Evolutionary conservation across 2,888 invertebrate species (phyloP).

Genomic region (Folsomia candida): DNA sequence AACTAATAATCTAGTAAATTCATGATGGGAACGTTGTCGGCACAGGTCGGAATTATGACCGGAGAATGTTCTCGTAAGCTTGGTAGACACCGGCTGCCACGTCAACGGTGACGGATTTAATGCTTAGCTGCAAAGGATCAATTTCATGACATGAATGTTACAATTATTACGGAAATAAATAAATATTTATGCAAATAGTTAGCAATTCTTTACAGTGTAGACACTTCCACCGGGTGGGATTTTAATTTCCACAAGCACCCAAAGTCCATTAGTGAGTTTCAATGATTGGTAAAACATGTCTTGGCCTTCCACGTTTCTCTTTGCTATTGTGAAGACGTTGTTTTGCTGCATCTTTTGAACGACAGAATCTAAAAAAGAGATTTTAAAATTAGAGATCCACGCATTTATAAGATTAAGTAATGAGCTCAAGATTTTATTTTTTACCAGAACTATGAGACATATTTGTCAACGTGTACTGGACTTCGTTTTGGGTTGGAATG

Average conservation of each 20-base stretch:
- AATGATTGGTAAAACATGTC: conserved; percentile 98
- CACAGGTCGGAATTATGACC: too few relatives aligned
- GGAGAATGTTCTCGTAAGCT: conserved; percentile 81
- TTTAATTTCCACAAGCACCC: conserved; percentile 94
- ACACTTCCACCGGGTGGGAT: conserved; percentile 89
- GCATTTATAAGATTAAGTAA: conserved; percentile 8
- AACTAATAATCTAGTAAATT: too few relatives aligned
- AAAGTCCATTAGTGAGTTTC: conserved; percentile 93
- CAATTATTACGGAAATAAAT: too few relatives aligned
- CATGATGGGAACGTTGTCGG: too few relatives aligned
- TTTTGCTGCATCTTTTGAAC: conserved; percentile 92
- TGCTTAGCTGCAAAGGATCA: conserved; percentile 61
- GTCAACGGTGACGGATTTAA: conserved; percentile 91
- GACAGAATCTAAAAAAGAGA: conserved; percentile 78
- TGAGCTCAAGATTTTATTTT: too few relatives aligned
- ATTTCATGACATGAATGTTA: conserved; percentile 29
- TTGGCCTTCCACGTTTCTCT: conserved; percentile 97
- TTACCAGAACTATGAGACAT: conserved; percentile 67
- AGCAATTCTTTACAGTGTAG: conserved; percentile 71
- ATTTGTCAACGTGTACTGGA: conserved; percentile 85
- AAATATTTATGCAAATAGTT: neutral
- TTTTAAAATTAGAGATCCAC: conserved; percentile 29
- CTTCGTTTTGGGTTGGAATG: conserved; percentile 96
- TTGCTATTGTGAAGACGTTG: conserved; percentile 97
- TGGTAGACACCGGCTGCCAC: conserved; percentile 87